phyloP scores from a whole-genome alignment of 2,113 vertebrate species.

The Pogonocichla stellata region DNA sequence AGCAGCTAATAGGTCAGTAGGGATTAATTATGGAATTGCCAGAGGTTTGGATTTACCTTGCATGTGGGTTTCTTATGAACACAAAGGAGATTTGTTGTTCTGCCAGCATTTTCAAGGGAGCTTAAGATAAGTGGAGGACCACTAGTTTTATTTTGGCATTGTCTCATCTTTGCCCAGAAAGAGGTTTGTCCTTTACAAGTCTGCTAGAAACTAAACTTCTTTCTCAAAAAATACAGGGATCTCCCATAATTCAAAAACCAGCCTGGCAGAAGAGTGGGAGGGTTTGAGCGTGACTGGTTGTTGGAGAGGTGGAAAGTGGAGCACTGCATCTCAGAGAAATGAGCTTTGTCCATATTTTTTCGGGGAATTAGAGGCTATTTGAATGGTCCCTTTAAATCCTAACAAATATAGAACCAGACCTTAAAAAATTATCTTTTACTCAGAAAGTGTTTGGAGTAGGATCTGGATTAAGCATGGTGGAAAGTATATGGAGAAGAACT shows the following conservation, averaged over 20 bases:
- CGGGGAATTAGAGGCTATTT: not conserved
- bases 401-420: not conserved
- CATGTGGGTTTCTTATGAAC: not conserved
- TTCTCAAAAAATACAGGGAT: not conserved
- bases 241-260: not conserved
- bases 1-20: not conserved
- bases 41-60: not conserved
- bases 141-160: not conserved
- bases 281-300: fast-evolving
- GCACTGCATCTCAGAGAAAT: not conserved
- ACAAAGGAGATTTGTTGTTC: not conserved
- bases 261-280: not conserved
- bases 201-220: not conserved
- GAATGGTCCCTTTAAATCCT: not conserved
- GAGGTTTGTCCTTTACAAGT: not conserved
- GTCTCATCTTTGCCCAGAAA: not conserved
- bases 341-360: not conserved
- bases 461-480: not conserved
- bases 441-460: not conserved
- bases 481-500: not conserved
- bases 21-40: not conserved
- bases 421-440: not conserved
- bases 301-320: not conserved
- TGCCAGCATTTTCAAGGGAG: not conserved
- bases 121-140: not conserved